phyloP scores from a whole-genome alignment of 2,113 vertebrate genomes.

The Dendrocopos noguchii region DNA sequence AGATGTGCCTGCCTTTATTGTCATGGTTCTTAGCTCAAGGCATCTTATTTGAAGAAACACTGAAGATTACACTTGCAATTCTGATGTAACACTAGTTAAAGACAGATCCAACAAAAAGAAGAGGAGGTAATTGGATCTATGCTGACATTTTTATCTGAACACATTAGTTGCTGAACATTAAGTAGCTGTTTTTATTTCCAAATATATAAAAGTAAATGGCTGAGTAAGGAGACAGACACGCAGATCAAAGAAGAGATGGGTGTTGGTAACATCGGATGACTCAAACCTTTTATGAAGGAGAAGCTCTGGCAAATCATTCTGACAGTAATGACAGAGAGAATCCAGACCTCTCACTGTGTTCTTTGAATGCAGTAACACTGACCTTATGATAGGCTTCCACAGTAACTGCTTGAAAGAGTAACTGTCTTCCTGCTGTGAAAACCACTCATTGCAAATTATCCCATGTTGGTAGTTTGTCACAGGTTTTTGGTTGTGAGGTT shows the following conservation, averaged over 20 bases:
- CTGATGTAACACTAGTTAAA: not conserved
- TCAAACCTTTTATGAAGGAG: not conserved
- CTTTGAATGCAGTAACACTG: not conserved
- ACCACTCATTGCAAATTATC: not conserved
- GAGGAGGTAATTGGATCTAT: not conserved
- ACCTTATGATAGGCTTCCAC: not conserved
- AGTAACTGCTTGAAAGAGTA: not conserved
- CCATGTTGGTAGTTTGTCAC: not conserved
- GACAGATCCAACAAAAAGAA: not conserved
- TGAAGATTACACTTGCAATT: not conserved
- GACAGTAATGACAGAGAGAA: not conserved
- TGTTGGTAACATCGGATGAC: not conserved
- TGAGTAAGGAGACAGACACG: not conserved
- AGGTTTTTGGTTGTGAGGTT: not conserved
- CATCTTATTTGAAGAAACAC: not conserved
- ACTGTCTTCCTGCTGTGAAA: not conserved
- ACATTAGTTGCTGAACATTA: not conserved
- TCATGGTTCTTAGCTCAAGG: not conserved
- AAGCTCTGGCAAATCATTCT: not conserved
- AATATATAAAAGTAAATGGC: not conserved
- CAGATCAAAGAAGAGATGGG: not conserved
- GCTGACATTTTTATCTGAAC: not conserved
- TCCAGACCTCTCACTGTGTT: rapidly evolving
- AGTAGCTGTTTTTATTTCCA: not conserved
- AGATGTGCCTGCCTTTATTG: not conserved